Evolutionary conservation across 2,797 vertebrate genomes (phyloP).

Genomic region (Anguilla pacifica): DNA sequence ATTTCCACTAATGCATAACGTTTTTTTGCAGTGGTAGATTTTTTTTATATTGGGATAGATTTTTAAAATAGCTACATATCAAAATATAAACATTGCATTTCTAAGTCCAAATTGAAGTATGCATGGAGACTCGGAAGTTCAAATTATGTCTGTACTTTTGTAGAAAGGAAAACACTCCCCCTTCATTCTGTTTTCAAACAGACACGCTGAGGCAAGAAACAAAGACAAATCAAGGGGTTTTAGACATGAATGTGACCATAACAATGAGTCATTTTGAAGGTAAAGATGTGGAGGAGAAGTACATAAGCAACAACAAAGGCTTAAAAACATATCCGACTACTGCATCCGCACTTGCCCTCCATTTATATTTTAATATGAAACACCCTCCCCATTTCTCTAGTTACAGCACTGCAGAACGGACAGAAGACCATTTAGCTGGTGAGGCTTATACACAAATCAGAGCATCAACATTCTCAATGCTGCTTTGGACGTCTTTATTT

Average conservation of each 20-base stretch:
- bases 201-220: not conserved
- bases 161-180: not conserved
- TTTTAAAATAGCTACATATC: not conserved
- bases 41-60: not conserved
- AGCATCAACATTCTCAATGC: not conserved
- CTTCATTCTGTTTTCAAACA: not conserved
- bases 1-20: not conserved
- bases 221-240: not conserved
- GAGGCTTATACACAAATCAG: not conserved
- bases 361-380: not conserved
- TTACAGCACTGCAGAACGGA: not conserved
- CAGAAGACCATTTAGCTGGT: not conserved
- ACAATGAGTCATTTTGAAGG: not conserved
- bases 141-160: not conserved
- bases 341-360: not conserved
- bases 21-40: not conserved
- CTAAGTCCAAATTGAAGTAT: not conserved
- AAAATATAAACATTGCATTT: not conserved
- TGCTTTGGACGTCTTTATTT: not conserved
- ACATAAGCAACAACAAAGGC: not conserved
- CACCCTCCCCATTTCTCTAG: not conserved
- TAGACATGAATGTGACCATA: not conserved
- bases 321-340: not conserved
- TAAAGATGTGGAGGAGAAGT: not conserved
- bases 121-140: not conserved